Evolutionary conservation across 2,113 vertebrate species (phyloP).

Genomic region (Aegotheles bennettii): DNA sequence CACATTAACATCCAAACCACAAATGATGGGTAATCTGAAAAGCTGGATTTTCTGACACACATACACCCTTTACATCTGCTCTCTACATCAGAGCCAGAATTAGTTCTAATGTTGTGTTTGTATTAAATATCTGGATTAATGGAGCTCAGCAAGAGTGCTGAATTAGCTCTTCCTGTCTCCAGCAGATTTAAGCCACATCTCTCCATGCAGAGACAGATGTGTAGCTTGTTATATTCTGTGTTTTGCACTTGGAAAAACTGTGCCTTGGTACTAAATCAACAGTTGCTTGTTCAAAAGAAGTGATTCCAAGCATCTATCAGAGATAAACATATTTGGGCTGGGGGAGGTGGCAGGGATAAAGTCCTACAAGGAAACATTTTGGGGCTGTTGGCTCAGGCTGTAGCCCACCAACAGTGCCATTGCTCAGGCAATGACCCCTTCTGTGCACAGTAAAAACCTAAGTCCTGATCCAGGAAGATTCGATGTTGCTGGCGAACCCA

Average conservation of each 20-base stretch:
- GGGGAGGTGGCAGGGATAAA: background rate
- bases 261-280: conserved; percentile 5
- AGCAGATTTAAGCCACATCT: conserved; percentile 15
- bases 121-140: conserved; percentile 62
- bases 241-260: background rate
- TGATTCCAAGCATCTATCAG: background rate
- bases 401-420: background rate
- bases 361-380: background rate
- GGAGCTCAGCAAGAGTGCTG: conserved; percentile 51
- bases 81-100: conserved; percentile 57
- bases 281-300: background rate
- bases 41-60: conserved; percentile 59
- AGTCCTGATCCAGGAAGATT: background rate
- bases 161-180: conserved; percentile 56
- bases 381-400: background rate
- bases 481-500: background rate
- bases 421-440: background rate
- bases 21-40: conserved; percentile 58
- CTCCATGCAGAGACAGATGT: conserved; percentile 23
- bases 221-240: background rate
- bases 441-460: background rate
- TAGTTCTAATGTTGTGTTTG: conserved; percentile 55
- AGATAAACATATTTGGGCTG: background rate
- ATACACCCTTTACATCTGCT: conserved; percentile 42
- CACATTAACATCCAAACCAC: conserved; percentile 56